Percentiles rank a stretch among this genome's conserved stretches.
phyloP scores from a whole-genome alignment of 1,140 invertebrate genomes.

The Rhynchophorus ferrugineus region DNA sequence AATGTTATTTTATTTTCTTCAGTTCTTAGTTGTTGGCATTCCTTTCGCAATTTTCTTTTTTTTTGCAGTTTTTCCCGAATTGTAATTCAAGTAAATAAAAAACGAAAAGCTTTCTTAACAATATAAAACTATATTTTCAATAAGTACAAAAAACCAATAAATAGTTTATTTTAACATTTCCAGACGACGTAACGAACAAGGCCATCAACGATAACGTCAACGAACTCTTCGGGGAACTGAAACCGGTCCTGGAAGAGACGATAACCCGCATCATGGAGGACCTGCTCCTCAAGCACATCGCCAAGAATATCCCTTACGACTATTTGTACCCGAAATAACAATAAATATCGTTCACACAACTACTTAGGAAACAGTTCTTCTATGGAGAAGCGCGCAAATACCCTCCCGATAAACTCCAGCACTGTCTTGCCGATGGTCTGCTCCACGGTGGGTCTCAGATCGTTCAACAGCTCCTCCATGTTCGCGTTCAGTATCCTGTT shows the following conservation, averaged over 20 bases:
- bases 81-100: too few relatives aligned
- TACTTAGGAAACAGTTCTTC: slow-evolving; percentile 29
- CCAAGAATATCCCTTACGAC: slow-evolving; percentile 23
- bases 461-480: slow-evolving; percentile 21
- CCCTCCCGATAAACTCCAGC: slow-evolving; percentile 21
- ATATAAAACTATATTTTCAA: too few relatives aligned
- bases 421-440: slow-evolving; percentile 24
- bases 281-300: slow-evolving; percentile 16
- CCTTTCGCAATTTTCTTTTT: too few relatives aligned
- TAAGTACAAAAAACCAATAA: too few relatives aligned
- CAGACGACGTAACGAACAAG: slow-evolving; percentile 25
- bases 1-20: too few relatives aligned
- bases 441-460: slow-evolving; percentile 23
- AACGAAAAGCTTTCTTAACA: too few relatives aligned
- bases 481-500: slow-evolving; percentile 29
- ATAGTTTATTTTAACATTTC: background rate
- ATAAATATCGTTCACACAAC: background rate
- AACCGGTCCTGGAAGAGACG: slow-evolving; percentile 24
- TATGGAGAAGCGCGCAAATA: slow-evolving; percentile 26
- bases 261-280: slow-evolving; percentile 22
- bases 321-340: slow-evolving; percentile 21
- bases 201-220: slow-evolving; percentile 27
- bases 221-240: slow-evolving; percentile 26
- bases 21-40: too few relatives aligned
- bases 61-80: too few relatives aligned